A percentile compares a stretch with the other conserved stretches of the same genome.
phyloP scores from a whole-genome alignment of 2,888 invertebrate species.

The Pollenia amentaria region DNA sequence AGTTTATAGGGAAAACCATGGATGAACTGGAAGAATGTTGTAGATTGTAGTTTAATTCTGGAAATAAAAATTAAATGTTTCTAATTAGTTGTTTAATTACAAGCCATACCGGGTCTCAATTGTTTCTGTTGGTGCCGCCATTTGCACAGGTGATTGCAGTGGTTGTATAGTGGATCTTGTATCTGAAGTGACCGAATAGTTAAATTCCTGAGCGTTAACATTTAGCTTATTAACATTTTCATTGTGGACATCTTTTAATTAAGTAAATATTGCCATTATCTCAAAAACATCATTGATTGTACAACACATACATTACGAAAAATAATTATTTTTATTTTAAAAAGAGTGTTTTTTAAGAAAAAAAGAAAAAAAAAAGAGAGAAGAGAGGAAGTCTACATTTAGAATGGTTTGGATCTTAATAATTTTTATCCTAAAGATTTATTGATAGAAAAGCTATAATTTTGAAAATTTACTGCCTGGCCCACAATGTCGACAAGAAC shows the following conservation, averaged over 20 bases:
- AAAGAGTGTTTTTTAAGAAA: background rate
- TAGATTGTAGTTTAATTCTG: slow-evolving; percentile 85
- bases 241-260: slow-evolving; percentile 79
- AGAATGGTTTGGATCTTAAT: background rate
- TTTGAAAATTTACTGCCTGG: too few relatives aligned
- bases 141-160: slow-evolving; percentile 67
- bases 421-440: background rate
- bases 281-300: background rate
- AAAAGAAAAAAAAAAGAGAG: background rate
- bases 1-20: slow-evolving; percentile 84
- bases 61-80: slow-evolving; percentile 79
- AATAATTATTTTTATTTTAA: background rate
- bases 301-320: slow-evolving; percentile 31
- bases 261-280: slow-evolving; percentile 4
- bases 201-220: slow-evolving; percentile 95
- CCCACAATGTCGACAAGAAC: too few relatives aligned
- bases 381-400: slow-evolving; percentile 27
- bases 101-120: slow-evolving; percentile 80
- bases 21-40: slow-evolving; percentile 85
- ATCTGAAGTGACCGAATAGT: slow-evolving; percentile 17
- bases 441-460: background rate
- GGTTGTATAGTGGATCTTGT: slow-evolving; percentile 86
- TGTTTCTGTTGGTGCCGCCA: slow-evolving; percentile 79
- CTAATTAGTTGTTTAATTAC: slow-evolving; percentile 76
- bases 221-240: slow-evolving; percentile 88